These are phyloP conservation scores for Oxystoma pomonae DNA, from an alignment of 2,888 invertebrate species.

Conservation along the genomic window DNA sequence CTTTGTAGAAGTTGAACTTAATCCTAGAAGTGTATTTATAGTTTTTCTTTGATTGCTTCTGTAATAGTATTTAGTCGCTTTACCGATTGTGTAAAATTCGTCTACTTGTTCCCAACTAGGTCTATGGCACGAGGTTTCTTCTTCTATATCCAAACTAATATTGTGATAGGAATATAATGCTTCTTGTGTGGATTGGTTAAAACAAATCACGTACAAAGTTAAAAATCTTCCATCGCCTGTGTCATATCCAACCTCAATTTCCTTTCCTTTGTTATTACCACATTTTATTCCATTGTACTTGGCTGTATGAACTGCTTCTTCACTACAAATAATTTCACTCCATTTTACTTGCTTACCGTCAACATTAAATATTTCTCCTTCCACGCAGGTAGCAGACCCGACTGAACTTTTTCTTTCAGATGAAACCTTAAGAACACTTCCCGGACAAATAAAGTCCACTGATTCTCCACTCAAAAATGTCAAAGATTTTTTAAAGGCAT, in stretches of 20 bases:
- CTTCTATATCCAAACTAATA: conserved; percentile 48
- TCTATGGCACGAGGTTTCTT: conserved; percentile 44
- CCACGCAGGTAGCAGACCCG: conserved; percentile 28
- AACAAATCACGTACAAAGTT: conserved; percentile 53
- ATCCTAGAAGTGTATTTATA: conserved; percentile 38
- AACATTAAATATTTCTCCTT: conserved; percentile 26
- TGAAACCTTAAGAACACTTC: background rate
- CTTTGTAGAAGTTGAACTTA: conserved; percentile 33
- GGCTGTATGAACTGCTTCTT: conserved; percentile 45
- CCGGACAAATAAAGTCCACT: conserved; percentile 22
- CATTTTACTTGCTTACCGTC: conserved; percentile 36
- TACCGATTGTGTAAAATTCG: conserved; percentile 47
- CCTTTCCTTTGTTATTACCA: conserved; percentile 43
- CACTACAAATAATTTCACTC: conserved; percentile 46
- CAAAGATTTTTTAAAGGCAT: conserved; percentile 15
- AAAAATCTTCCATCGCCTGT: conserved; percentile 48
- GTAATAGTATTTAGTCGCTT: conserved; percentile 39
- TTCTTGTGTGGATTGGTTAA: conserved; percentile 48
- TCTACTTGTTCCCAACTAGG: conserved; percentile 48
- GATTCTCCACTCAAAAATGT: conserved; percentile 15
- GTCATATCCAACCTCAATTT: conserved; percentile 53
- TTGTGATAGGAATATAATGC: conserved; percentile 53
- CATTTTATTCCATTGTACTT: conserved; percentile 46
- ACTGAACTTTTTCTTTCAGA: conserved; percentile 2
- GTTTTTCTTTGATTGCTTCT: conserved; percentile 33